These are phyloP conservation scores for Chydorus sphaericus DNA, from an alignment of 2,888 invertebrate genomes.

Conservation along the genomic window DNA sequence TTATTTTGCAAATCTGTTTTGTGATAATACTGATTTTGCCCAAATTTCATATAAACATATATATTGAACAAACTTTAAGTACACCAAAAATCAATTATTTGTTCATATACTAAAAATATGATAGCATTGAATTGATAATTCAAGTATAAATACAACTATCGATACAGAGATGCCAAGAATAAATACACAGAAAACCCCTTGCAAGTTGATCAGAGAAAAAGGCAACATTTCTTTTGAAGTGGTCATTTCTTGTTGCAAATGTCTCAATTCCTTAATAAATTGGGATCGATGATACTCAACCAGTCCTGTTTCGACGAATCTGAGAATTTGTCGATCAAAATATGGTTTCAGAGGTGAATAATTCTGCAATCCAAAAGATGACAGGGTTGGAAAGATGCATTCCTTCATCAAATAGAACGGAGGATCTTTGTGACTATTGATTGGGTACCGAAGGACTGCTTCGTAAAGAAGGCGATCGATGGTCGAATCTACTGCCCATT, in stretches of 20 bases:
- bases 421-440: neutral
- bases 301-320: conserved; percentile 8
- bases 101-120: too few relatives aligned
- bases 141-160: neutral
- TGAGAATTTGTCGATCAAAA: neutral
- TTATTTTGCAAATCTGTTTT: too few relatives aligned
- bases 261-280: neutral
- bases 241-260: neutral
- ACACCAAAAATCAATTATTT: too few relatives aligned
- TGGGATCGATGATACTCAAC: neutral
- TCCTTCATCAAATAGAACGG: conserved; percentile 4
- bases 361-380: conserved; percentile 7
- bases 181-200: conserved; percentile 5
- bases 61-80: too few relatives aligned
- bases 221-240: neutral
- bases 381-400: neutral
- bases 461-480: conserved; percentile 23
- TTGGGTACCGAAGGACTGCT: conserved; percentile 23
- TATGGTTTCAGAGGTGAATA: neutral
- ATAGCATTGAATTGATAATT: too few relatives aligned
- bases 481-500: conserved; percentile 36
- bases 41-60: too few relatives aligned
- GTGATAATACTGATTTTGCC: too few relatives aligned
- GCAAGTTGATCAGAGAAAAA: conserved; percentile 1
- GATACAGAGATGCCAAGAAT: neutral